Evolutionary conservation across 1,140 invertebrate genomes (phyloP).

Genomic region (Leptestheria dahalacensis): DNA sequence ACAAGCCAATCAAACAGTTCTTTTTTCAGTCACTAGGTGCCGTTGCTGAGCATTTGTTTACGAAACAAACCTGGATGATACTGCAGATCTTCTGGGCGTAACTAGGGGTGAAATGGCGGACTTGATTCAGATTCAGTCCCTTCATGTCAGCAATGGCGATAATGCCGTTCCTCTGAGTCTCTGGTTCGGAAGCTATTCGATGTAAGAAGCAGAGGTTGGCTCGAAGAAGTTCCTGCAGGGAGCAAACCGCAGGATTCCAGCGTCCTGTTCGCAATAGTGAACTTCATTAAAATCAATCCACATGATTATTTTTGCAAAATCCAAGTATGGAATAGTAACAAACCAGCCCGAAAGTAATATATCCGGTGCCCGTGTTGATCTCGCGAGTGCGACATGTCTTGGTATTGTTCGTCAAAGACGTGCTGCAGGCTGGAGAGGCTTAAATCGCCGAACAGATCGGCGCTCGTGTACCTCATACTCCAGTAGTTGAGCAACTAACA

Average conservation of each 20-base stretch:
- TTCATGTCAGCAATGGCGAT: constrained; percentile 51
- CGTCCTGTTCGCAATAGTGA: constrained; percentile 28
- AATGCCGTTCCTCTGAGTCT: constrained; percentile 37
- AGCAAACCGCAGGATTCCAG: constrained; percentile 46
- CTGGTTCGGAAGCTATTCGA: constrained; percentile 44
- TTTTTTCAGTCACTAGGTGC: background rate
- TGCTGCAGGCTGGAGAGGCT: background rate
- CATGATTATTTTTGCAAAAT: too few species aligned
- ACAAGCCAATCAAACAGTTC: constrained; percentile 19
- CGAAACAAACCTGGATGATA: constrained; percentile 46
- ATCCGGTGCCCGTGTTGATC: background rate
- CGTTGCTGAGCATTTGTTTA: background rate
- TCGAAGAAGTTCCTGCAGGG: constrained; percentile 39
- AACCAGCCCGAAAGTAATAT: constrained; percentile 9
- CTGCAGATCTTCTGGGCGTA: constrained; percentile 45
- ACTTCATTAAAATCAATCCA: background rate
- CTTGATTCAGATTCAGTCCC: constrained; percentile 44
- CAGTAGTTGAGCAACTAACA: constrained; percentile 11
- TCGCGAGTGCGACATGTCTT: background rate
- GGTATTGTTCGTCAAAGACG: constrained; percentile 3
- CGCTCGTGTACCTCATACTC: background rate
- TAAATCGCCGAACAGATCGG: background rate
- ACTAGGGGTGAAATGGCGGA: constrained; percentile 50
- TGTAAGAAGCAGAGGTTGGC: constrained; percentile 39
- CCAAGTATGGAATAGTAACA: too few species aligned